These are phyloP conservation scores for Danio kyathit DNA, from an alignment of 2,797 vertebrate genomes.

Conservation along the genomic window DNA sequence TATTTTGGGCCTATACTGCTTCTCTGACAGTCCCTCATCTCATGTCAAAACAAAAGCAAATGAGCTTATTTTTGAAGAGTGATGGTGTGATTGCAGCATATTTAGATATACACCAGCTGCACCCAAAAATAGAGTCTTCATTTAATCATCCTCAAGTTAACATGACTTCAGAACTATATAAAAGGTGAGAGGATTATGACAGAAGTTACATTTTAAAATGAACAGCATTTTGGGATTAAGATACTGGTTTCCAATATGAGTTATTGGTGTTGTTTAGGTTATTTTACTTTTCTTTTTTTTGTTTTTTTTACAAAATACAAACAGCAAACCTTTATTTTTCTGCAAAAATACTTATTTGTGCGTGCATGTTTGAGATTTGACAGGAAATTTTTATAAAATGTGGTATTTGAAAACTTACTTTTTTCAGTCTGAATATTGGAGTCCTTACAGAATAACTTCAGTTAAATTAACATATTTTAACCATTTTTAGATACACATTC, in stretches of 20 bases:
- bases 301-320: too few relatives aligned
- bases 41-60: constrained; percentile 20
- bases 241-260: not conserved
- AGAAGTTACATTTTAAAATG: not conserved
- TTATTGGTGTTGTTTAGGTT: not conserved
- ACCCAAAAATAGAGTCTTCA: not conserved
- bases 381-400: too few relatives aligned
- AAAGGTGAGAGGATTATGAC: not conserved
- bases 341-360: too few relatives aligned
- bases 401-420: not conserved
- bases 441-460: not conserved
- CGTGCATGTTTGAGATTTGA: too few relatives aligned
- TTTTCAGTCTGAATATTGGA: not conserved
- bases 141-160: not conserved
- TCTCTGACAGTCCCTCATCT: not conserved
- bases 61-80: not conserved
- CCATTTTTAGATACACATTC: not conserved
- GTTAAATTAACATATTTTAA: not conserved
- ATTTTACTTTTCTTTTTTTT: too few relatives aligned
- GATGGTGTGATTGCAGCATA: not conserved
- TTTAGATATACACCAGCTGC: not conserved
- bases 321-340: not conserved
- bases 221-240: not conserved
- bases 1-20: not conserved
- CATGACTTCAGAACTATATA: not conserved